Conservation (phyloP, 2,113 vertebrate genomes). For the Urocolius indicus region DNA sequence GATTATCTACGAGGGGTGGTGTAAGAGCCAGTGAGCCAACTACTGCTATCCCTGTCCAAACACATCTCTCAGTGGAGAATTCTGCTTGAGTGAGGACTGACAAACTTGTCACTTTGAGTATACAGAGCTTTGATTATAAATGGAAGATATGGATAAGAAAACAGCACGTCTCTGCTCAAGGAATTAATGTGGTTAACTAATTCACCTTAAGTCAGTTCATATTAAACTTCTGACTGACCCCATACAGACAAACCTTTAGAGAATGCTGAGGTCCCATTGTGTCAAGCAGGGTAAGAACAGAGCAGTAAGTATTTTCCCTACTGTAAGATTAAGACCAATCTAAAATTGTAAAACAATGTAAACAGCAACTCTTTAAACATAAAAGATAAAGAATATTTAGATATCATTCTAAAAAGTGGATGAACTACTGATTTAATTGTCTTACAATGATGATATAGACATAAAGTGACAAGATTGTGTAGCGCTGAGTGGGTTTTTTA, state of each 20-base stretch:
- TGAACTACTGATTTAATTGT: not conserved
- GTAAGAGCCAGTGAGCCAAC: not conserved
- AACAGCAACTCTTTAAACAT: not conserved
- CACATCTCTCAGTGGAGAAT: conserved; percentile 4
- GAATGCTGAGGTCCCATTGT: not conserved
- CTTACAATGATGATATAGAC: not conserved
- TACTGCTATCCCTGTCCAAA: conserved; percentile 3
- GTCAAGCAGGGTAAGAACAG: not conserved
- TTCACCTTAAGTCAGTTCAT: conserved; percentile 61
- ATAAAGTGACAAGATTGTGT: conserved; percentile 8
- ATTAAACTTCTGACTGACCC: conserved; percentile 49
- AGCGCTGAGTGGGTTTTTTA: conserved; percentile 12
- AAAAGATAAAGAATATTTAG: conserved; percentile 7
- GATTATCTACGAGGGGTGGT: not conserved
- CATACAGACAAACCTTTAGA: not conserved
- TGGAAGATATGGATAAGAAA: conserved; percentile 37
- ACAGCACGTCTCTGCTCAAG: conserved; percentile 12
- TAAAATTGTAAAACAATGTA: not conserved
- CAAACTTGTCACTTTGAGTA: conserved; percentile 10
- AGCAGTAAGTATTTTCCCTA: conserved; percentile 36
- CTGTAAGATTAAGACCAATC: conserved; percentile 12
- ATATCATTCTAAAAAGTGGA: not conserved
- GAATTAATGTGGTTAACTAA: conserved; percentile 53
- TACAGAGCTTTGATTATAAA: conserved; percentile 36
- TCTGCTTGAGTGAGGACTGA: conserved; percentile 40